Conservation (phyloP, 2,888 invertebrate genomes). For the Labia minor region DNA sequence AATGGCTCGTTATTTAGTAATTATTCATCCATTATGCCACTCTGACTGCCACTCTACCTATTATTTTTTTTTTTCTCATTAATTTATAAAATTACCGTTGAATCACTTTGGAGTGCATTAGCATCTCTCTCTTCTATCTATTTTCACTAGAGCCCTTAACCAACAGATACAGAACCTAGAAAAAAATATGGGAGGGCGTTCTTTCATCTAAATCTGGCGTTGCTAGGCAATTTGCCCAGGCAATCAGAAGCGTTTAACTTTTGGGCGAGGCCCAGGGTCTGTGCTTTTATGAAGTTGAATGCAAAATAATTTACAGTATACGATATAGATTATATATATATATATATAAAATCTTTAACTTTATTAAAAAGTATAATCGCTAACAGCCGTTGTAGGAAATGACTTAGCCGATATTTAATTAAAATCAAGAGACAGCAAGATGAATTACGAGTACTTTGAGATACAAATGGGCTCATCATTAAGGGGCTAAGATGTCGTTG, state of each 20-base stretch:
- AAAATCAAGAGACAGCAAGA: slow-evolving; percentile 1
- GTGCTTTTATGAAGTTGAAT: neutral
- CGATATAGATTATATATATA: too few relatives aligned
- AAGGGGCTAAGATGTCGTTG: neutral
- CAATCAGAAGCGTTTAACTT: slow-evolving; percentile 13
- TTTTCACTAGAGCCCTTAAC: too few relatives aligned
- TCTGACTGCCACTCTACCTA: neutral
- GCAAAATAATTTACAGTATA: neutral
- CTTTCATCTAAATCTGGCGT: slow-evolving; percentile 1
- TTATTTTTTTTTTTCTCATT: slow-evolving; percentile 13
- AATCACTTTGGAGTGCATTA: neutral
- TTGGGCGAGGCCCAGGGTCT: neutral
- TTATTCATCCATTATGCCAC: neutral
- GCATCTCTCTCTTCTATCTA: neutral
- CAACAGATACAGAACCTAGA: neutral
- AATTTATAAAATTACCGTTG: slow-evolving; percentile 8
- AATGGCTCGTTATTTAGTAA: slow-evolving; percentile 1
- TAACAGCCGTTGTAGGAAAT: neutral
- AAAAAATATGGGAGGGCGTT: neutral
- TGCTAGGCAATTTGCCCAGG: slow-evolving; percentile 7
- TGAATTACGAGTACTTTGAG: neutral
- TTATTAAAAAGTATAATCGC: slow-evolving; percentile 8
- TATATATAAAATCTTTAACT: neutral
- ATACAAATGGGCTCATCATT: neutral
- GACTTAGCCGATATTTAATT: slow-evolving; percentile 3